Conservation (phyloP, 2,888 invertebrate genomes). For the Hemithea aestivaria region DNA sequence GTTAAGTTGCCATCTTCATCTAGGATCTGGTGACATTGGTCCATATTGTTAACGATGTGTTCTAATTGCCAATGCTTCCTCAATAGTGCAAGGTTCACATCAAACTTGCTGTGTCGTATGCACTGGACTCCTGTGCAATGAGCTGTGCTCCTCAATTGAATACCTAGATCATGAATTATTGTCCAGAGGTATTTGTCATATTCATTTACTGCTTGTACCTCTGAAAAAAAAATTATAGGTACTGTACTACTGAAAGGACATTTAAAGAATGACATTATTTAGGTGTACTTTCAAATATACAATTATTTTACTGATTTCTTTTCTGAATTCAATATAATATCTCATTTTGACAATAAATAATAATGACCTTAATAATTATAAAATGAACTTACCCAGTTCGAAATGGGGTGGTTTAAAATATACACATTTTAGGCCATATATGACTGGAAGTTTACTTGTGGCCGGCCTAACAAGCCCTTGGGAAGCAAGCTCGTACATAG, state of each 20-base stretch:
- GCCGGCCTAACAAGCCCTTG: constrained; percentile 89
- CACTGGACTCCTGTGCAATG: constrained; percentile 89
- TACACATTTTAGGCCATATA: constrained; percentile 92
- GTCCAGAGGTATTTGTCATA: constrained; percentile 86
- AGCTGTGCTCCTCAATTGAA: constrained; percentile 88
- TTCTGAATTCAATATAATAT: no score
- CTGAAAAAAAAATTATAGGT: constrained; percentile 70
- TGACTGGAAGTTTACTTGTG: constrained; percentile 83
- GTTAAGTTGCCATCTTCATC: constrained; percentile 66
- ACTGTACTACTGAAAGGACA: no score
- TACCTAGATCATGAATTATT: constrained; percentile 90
- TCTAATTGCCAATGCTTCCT: constrained; percentile 89
- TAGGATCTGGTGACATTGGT: constrained; percentile 74
- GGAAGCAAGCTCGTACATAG: constrained; percentile 92
- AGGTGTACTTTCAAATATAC: no score
- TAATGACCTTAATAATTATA: background rate
- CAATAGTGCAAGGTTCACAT: constrained; percentile 85
- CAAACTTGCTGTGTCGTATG: constrained; percentile 90
- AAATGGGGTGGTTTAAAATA: constrained; percentile 91
- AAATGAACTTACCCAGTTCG: constrained; percentile 82
- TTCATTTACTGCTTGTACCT: constrained; percentile 93
- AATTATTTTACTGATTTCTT: no score
- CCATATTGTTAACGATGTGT: constrained; percentile 83
- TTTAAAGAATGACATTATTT: no score
- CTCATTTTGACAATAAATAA: no score